Evolutionary conservation across 2,797 vertebrate species (phyloP), one percentile per base, ranked within the genome.

Genomic region (Darevskia mixta): DNA sequence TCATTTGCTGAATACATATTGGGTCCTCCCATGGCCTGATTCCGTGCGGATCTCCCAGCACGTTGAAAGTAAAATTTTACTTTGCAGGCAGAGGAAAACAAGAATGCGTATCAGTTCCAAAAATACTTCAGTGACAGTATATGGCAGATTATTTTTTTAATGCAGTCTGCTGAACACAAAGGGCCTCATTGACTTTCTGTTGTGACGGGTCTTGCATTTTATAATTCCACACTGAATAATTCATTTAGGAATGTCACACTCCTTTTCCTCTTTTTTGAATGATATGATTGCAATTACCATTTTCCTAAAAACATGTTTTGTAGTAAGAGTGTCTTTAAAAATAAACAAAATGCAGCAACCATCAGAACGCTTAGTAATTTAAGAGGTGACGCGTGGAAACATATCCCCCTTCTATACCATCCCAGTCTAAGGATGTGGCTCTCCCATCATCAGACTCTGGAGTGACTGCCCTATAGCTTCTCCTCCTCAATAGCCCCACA

Each of bases 151-250:
- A 32, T 79, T 82, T 83, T 88, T 83, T 5, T 45, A 73, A 81
- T 49, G 43, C 67, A 43, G 61, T 77, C 27, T 67, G 25, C 58
- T 58, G 27, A 32, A 86, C 67, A 71, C 35, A 78, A 78, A 83
- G 49, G 45, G 61, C n/a, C 18, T 71, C 75, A 78, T n/a, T 83
- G 75, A 79, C 75, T 83, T 83, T 79, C 45, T 83, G 81, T 88
- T 88, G 41, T 88, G 81, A 88, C 75, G 77, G 64, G 49, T 58
- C 75, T 83, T 79, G 69, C 77, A 85, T 75, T 75, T 66, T 85
- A 88, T 80, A 85, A 66, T n/a, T 73, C 77, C 18, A 55, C 77
- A 25, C 82, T 85, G 83, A 85, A 88, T 88, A 85, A 88, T 85
- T 73, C 75, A 85, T 88, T 80, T 66, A 73, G 77, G 77, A 58